Evolutionary conservation across 2,113 vertebrate species (phyloP), one percentile per base, ranked within the genome.

Genomic region (Peromyscus leucopus): DNA sequence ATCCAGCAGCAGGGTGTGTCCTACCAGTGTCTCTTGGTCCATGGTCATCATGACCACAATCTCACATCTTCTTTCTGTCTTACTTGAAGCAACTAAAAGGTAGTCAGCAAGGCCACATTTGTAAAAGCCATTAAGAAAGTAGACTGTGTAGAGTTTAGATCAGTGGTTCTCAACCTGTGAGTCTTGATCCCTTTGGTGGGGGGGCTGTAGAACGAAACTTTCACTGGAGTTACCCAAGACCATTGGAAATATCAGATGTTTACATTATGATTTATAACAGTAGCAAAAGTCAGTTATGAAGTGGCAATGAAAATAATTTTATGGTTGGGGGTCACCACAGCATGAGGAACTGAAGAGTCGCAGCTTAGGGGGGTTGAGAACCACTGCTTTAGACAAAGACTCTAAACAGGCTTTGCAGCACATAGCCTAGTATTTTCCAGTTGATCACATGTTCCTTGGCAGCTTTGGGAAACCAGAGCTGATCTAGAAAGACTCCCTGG

Each of bases 321-420:
- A 15, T 48, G 48, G 76, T 33, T 79, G 46, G 76, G 24, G 76
- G n/a, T 69, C 36, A 13, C 17, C 28, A 51, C 1, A 3, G 51
- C 76, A 33, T 19, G 16, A 51, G 1, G 76, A 33, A 5, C 76
- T 17, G 10, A 33, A 4, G 46, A 15, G 46, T 51, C 31, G 0
- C 79, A 57, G 33, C 17, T 59, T 24, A 59, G 79, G 79, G 59
- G 59, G 31, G 79, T 13, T 57, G 11, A 59, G 51, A n/a, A 13
- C 19, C 51, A 24, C 51, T 59, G 33, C 21, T 24, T 39, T 51
- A 90, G 19, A 90, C 59, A 55, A 88, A 92, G 75, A 28, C 6
- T 92, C n/a, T 89, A 83, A 89, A 39, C 83, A 93, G 78, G 72
- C 24, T 75, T 75, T 39, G 46, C 21, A 92, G 71, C 13, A 69